Evolutionary conservation across 1,140 invertebrate species (phyloP), one percentile per base, ranked within the genome.

Genomic region (Drosophila ercepeae): DNA sequence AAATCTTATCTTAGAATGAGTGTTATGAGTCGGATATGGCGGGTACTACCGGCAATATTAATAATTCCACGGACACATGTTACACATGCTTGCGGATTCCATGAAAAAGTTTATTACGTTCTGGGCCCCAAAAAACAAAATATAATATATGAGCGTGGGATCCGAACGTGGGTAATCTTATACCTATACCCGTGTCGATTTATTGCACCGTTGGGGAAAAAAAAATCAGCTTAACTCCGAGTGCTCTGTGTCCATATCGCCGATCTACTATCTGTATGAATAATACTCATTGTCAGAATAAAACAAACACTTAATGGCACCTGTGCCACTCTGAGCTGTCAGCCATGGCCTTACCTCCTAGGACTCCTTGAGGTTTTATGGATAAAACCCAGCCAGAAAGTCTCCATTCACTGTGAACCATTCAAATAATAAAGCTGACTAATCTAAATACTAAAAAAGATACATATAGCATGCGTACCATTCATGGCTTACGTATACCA

Each of bases 91-190:
- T 14, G 4, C 11, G n/a, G n/a, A n/a, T n/a, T 39, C 32, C 39
- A 29, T 25, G 8, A 14, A 36, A 14, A 1, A 9, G 19, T 39
- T 60, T 36, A 63, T 61, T 14, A n/a, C 41, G 16, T 59, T 27
- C 27, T 46, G 53, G 8, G 23, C n/a, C 7, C 11, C 3, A 16
- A 29, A 34, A n/a, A 60, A 7, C 6, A 16, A 34, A 32, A 32
- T 11, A 32, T 9, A 36, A 64, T 64, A 36, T 64, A 64, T 60
- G 54, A 21, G 41, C 60, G 60, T 64, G 60, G 60, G 60, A 64
- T n/a, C 54, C 4, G 41, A 27, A 64, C 54, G n/a, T n/a, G 39
- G 55, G 14, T 19, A 63, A 8, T 7, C 48, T 48, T 25, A 52
- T 58, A 51, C 45, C 44, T 51, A 4, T 13, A 36, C 6, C 25